phyloP scores from a whole-genome alignment of 2,797 vertebrate genomes.

The Smutsia temminckii region DNA sequence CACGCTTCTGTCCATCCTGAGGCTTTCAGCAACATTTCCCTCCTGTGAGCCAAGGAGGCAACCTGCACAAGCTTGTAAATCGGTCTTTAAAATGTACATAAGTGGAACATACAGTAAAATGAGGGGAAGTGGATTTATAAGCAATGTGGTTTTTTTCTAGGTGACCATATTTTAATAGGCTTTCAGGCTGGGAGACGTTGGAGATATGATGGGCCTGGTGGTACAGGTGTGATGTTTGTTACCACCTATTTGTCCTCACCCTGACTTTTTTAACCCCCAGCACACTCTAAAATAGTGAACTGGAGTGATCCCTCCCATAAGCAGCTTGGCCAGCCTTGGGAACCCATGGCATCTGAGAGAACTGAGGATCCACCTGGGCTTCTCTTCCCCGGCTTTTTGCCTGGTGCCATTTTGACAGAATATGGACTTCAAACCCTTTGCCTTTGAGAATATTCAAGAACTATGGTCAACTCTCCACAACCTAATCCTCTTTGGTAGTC shows the following conservation, averaged over 20 bases:
- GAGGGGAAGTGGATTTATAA: conserved; percentile 84
- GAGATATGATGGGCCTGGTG: conserved; percentile 57
- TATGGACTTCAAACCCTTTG: conserved; percentile 49
- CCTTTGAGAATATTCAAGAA: conserved; percentile 73
- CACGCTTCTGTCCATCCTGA: conserved; percentile 66
- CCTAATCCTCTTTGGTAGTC: conserved; percentile 42
- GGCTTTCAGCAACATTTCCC: conserved; percentile 67
- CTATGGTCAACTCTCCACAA: conserved; percentile 50
- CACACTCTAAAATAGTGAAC: conserved; percentile 70
- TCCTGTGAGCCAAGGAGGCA: conserved; percentile 72
- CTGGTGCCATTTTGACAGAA: conserved; percentile 61
- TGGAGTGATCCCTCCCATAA: conserved; percentile 49
- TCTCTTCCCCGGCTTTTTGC: conserved; percentile 62
- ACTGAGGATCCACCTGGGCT: conserved; percentile 24
- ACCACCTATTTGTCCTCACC: conserved; percentile 42
- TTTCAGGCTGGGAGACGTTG: conserved; percentile 61
- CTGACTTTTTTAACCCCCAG: not conserved
- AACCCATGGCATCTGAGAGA: conserved; percentile 35
- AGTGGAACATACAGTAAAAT: conserved; percentile 84
- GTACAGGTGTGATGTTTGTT: conserved; percentile 41
- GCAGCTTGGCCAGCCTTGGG: conserved; percentile 46
- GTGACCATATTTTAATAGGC: conserved; percentile 58
- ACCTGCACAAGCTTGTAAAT: conserved; percentile 82
- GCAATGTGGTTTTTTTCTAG: conserved; percentile 72
- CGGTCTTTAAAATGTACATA: conserved; percentile 83